These are phyloP conservation scores for Hozukius guyotensis DNA, from an alignment of 2,797 vertebrate genomes.

Conservation along the genomic window DNA sequence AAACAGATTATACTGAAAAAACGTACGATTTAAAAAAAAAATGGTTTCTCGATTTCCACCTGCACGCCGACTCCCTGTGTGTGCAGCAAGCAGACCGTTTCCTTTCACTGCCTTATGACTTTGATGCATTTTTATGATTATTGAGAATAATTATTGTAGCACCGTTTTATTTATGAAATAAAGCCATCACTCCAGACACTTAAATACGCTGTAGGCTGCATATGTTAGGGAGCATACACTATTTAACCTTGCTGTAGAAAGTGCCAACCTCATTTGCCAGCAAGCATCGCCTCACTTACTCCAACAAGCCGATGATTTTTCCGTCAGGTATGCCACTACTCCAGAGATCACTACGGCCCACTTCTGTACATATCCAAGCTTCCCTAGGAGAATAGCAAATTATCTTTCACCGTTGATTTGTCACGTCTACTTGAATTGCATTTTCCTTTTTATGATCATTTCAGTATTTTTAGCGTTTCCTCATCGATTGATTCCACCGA, in stretches of 20 bases:
- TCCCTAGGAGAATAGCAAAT: slow-evolving; percentile 78
- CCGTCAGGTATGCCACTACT: slow-evolving; percentile 77
- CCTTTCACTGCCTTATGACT: slow-evolving; percentile 88
- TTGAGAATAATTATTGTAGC: slow-evolving; percentile 84
- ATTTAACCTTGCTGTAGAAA: slow-evolving; percentile 89
- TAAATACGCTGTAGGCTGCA: slow-evolving; percentile 84
- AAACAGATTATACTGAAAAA: slow-evolving; percentile 64
- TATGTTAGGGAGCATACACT: slow-evolving; percentile 84
- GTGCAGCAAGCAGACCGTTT: slow-evolving; percentile 77
- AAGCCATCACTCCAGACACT: slow-evolving; percentile 84
- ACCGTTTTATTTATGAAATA: slow-evolving; percentile 90
- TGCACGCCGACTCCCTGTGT: slow-evolving; percentile 85
- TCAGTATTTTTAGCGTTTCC: slow-evolving; percentile 60
- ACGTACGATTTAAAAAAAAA: slow-evolving; percentile 72
- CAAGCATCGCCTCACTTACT: slow-evolving; percentile 76
- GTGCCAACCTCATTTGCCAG: slow-evolving; percentile 87
- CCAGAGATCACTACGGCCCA: slow-evolving; percentile 77
- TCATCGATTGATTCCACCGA: slow-evolving; percentile 46
- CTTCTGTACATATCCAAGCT: slow-evolving; percentile 87
- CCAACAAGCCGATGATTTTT: slow-evolving; percentile 81
- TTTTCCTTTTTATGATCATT: slow-evolving; percentile 66
- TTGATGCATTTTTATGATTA: slow-evolving; percentile 85
- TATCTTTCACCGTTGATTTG: slow-evolving; percentile 75
- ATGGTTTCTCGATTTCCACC: slow-evolving; percentile 82
- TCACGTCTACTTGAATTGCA: slow-evolving; percentile 76